Conservation (phyloP, 2,888 invertebrate species). For the Conomelus anceps region DNA sequence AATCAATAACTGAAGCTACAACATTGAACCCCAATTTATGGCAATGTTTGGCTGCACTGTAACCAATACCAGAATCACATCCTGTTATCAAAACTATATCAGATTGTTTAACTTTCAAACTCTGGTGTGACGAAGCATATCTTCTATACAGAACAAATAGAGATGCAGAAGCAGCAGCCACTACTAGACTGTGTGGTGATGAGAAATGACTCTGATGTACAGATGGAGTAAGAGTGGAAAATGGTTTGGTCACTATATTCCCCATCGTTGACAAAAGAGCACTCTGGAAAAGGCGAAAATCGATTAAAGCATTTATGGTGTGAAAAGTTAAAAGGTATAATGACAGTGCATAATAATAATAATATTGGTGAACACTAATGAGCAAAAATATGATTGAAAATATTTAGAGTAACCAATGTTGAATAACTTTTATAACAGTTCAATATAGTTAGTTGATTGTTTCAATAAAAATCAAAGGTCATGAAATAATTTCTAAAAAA, state of each 20-base stretch:
- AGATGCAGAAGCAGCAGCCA: neutral
- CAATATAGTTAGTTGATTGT: too few relatives aligned
- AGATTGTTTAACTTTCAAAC: neutral
- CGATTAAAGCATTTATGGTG: neutral
- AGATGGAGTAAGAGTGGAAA: neutral
- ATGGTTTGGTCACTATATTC: neutral
- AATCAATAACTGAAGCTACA: constrained; percentile 64
- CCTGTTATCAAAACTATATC: constrained; percentile 61
- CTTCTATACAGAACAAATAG: neutral
- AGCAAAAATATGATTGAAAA: too few relatives aligned
- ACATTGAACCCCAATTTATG: constrained; percentile 63
- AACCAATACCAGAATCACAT: constrained; percentile 81
- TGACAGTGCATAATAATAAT: neutral
- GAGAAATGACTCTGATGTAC: neutral
- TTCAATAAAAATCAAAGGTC: too few relatives aligned
- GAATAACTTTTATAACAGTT: too few relatives aligned
- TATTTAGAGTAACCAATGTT: too few relatives aligned
- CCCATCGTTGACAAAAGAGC: neutral
- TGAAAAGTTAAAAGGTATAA: neutral
- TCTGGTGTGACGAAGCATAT: neutral
- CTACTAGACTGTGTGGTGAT: neutral
- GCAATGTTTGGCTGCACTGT: constrained; percentile 45
- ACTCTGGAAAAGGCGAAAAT: neutral
- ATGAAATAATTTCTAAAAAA: too few relatives aligned
- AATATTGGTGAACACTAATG: neutral